Percentiles rank a stretch among this genome's conserved stretches.
Conservation (phyloP, 2,113 vertebrate species). For the Oceanodroma tethys region DNA sequence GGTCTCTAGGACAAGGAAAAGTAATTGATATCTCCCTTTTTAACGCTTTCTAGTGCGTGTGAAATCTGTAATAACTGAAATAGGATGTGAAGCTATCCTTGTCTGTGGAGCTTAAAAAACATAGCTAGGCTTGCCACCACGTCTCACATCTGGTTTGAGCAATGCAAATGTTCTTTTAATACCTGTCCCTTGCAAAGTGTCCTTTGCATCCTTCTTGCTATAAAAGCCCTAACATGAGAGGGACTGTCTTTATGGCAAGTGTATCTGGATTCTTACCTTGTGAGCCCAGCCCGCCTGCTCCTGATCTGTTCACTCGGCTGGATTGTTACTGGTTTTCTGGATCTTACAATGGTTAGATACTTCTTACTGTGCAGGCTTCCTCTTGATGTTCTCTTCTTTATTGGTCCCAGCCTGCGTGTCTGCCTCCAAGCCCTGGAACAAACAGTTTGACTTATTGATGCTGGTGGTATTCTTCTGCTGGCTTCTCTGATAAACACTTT, state of each 20-base stretch:
- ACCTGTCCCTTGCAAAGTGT: neutral
- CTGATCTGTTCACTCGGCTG: neutral
- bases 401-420: neutral
- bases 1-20: neutral
- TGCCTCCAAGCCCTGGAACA: neutral
- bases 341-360: neutral
- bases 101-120: neutral
- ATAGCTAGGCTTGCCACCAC: neutral
- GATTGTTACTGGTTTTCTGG: neutral
- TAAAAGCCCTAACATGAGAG: neutral
- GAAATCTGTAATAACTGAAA: neutral
- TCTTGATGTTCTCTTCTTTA: neutral
- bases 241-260: neutral
- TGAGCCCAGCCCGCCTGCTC: neutral
- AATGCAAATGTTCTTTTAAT: neutral
- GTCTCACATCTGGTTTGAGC: neutral
- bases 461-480: neutral
- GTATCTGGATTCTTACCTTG: neutral
- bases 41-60: neutral
- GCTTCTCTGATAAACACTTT: neutral
- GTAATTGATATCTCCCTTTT: neutral
- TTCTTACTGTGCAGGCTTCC: neutral
- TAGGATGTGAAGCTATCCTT: neutral
- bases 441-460: neutral
- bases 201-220: neutral